phyloP scores from a whole-genome alignment of 2,888 invertebrate genomes.

The Drosophila setosimentum region DNA sequence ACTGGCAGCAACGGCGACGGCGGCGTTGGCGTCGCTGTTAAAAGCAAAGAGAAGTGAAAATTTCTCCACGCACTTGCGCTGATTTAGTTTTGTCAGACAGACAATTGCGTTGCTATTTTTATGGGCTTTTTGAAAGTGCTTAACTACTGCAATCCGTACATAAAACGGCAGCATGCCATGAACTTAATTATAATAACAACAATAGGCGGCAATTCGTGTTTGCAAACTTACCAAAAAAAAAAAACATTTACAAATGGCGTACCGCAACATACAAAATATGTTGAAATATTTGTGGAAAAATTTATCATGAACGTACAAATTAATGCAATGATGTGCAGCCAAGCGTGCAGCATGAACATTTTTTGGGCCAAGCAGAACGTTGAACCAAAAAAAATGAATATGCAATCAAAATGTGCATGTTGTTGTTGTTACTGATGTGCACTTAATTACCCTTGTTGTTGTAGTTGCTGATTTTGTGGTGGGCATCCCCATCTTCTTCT shows the following conservation, averaged over 20 bases:
- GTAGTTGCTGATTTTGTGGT: constrained; percentile 33
- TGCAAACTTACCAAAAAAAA: constrained; percentile 17
- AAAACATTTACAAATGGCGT: constrained; percentile 47
- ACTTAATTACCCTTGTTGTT: constrained; percentile 44
- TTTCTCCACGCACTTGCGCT: constrained; percentile 66
- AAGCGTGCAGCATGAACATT: constrained; percentile 70
- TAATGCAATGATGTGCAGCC: constrained; percentile 74
- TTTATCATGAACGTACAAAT: constrained; percentile 53
- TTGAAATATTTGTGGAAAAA: constrained; percentile 56
- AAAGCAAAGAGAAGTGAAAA: constrained; percentile 51
- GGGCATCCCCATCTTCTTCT: constrained; percentile 39
- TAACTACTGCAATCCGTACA: constrained; percentile 31
- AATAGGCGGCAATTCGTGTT: constrained; percentile 50
- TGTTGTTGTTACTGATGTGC: constrained; percentile 26
- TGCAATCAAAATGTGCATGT: constrained; percentile 54
- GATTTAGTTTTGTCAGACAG: constrained; percentile 59
- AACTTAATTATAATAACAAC: constrained; percentile 67
- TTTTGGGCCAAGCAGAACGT: constrained; percentile 65
- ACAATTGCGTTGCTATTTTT: constrained; percentile 69
- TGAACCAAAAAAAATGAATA: constrained; percentile 64
- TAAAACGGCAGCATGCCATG: constrained; percentile 61
- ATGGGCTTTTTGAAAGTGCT: constrained; percentile 68
- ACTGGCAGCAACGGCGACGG: neutral
- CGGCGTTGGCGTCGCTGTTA: neutral
- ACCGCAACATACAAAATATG: constrained; percentile 38